These are phyloP conservation scores for Carposina sasakii DNA, from an alignment of 1,140 invertebrate genomes.

Conservation along the genomic window DNA sequence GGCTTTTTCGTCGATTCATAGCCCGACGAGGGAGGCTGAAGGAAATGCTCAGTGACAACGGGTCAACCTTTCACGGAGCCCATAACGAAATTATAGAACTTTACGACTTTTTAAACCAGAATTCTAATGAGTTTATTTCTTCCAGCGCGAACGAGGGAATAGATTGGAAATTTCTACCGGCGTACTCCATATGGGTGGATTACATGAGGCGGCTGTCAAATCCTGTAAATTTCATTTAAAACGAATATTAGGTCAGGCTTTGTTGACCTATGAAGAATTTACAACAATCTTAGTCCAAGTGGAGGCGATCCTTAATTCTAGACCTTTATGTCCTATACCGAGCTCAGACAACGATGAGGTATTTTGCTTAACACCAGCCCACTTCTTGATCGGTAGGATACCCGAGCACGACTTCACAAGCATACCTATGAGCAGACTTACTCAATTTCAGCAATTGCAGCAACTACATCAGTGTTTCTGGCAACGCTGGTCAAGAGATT, in stretches of 20 bases:
- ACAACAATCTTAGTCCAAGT: background rate
- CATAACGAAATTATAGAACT: background rate
- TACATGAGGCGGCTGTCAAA: conserved; percentile 3
- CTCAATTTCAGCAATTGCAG: background rate
- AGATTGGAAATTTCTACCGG: background rate
- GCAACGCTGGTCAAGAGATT: background rate
- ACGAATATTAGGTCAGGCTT: background rate
- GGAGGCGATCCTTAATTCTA: background rate
- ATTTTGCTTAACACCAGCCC: background rate
- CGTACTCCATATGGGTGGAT: conserved; percentile 1
- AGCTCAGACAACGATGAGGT: conserved; percentile 1
- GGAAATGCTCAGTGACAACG: background rate
- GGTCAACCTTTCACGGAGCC: background rate
- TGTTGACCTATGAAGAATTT: background rate
- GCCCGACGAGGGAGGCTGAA: background rate
- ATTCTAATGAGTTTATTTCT: background rate
- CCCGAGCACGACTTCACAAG: background rate
- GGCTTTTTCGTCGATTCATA: background rate
- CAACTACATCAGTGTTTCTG: background rate
- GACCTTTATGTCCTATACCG: background rate
- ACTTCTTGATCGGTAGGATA: conserved; percentile 2
- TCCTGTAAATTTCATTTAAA: conserved; percentile 6
- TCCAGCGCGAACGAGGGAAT: background rate
- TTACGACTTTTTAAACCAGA: background rate
- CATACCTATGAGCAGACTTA: background rate